Base-by-base conservation (phyloP, 2,888 invertebrate species). In the Oscheius sp. region DNA sequence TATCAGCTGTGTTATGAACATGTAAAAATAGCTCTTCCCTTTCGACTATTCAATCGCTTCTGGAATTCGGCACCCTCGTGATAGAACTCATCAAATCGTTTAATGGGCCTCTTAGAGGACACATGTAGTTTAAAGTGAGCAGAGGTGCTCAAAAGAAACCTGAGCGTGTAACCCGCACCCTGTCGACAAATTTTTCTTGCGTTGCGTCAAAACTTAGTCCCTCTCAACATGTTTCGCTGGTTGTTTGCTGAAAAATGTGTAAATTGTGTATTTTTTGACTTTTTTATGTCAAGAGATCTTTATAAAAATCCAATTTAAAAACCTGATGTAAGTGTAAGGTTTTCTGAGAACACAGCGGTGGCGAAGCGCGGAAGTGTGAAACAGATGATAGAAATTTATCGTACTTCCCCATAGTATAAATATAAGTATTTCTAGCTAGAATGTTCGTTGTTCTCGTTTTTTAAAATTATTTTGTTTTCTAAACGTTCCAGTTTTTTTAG, bases 81-180 rank as follows among this genome's bases (percentile, higher is more conserved):
- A 59, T 59, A 41, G 24, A 44, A 30, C 59, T 59, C 59, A 41
- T 59, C 28, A 59, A 59, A 59, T 59, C 44, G 41, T 59, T 24
- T 38, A 59, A 59, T 59, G 59, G 26, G 59, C 33, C 57, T 28
- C 17, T n/a, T 8, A n/a, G 44, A 30, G 54, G 59, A 59, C 41
- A 22, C 44, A 24, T 59, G 59, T 32, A 59, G 59, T 59, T 59
- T 59, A 59, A 59, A 59, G 26, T 44, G 59, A 59, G 41, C 41
- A 17, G 59, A 59, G 41, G 59, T 12, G 41, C 41, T 24, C 59
- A 24, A 44, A 28, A 44, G 59, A 59, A 59, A 59, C 44, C 44
- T 44, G 59, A 59, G 59, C 28, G 26, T 14, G 54, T 54, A 32
- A 54, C 44, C 30, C 5, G 54, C 54, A 32, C 54, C n/a, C n/a